Evolutionary conservation across 2,888 invertebrate genomes (phyloP).

Genomic region (Graphium colonna): DNA sequence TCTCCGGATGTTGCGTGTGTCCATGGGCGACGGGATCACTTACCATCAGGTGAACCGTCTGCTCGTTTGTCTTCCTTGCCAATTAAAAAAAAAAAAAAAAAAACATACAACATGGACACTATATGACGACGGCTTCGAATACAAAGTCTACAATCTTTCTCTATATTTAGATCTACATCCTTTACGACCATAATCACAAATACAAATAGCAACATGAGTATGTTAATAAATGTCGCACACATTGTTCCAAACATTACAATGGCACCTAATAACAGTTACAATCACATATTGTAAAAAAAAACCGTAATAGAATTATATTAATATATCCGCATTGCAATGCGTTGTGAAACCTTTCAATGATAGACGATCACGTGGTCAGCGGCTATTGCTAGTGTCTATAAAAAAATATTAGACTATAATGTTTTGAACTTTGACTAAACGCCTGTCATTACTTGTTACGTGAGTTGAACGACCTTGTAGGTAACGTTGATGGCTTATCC

Average conservation of each 20-base stretch:
- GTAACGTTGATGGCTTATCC: constrained; percentile 24
- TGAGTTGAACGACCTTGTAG: constrained; percentile 39
- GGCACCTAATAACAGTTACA: neutral
- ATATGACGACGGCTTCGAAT: no score
- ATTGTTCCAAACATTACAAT: neutral
- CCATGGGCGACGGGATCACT: no score
- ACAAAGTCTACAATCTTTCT: no score
- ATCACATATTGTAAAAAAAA: neutral
- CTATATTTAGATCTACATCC: no score
- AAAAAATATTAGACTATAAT: constrained; percentile 7
- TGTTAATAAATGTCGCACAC: no score
- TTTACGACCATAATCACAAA: no score
- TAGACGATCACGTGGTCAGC: neutral
- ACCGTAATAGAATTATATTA: neutral
- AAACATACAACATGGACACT: no score
- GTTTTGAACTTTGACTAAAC: constrained; percentile 11
- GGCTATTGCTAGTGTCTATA: constrained; percentile 6
- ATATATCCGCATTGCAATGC: neutral
- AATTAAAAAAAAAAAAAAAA: no score
- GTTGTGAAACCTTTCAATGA: neutral
- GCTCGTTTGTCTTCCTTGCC: no score
- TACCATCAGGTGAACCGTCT: no score
- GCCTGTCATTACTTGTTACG: constrained; percentile 26
- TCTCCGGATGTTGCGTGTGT: no score
- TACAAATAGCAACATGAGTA: no score